These are phyloP conservation scores for Drosophila nigrodunni DNA, from an alignment of 1,140 invertebrate genomes.

Conservation along the genomic window DNA sequence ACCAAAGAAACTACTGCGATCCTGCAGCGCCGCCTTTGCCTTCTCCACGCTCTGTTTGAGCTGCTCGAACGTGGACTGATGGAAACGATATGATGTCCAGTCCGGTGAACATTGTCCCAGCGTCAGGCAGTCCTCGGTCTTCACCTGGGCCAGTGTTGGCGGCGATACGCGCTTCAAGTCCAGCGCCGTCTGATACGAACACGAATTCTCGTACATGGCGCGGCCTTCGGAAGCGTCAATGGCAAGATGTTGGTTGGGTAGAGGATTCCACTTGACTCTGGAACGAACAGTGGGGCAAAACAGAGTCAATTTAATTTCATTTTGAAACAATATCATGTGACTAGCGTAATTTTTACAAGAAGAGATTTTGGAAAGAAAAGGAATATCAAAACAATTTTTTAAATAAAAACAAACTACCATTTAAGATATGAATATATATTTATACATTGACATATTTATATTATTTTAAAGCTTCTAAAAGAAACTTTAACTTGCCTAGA, in stretches of 20 bases:
- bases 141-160: conserved; percentile 85
- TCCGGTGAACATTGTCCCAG: conserved; percentile 86
- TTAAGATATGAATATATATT: no score
- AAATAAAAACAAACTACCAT: no score
- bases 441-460: no score
- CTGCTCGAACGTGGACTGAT: conserved; percentile 93
- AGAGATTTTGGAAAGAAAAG: no score
- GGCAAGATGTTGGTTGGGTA: conserved; percentile 71
- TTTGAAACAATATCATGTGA: no score
- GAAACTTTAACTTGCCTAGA: no score
- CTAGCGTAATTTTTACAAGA: no score
- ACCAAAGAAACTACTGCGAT: conserved; percentile 84
- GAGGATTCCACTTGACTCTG: conserved; percentile 83
- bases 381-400: no score
- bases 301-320: no score
- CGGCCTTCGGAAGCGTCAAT: conserved; percentile 56
- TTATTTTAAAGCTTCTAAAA: no score
- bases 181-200: conserved; percentile 93
- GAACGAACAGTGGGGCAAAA: neutral
- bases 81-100: conserved; percentile 90
- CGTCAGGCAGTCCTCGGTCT: conserved; percentile 87
- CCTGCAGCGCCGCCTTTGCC: conserved; percentile 92
- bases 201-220: conserved; percentile 94
- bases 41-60: conserved; percentile 95
- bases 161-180: conserved; percentile 91